Evolutionary conservation across 2,888 invertebrate species (phyloP), one percentile per base, ranked within the genome.

Genomic region (Scaptomyza flava): DNA sequence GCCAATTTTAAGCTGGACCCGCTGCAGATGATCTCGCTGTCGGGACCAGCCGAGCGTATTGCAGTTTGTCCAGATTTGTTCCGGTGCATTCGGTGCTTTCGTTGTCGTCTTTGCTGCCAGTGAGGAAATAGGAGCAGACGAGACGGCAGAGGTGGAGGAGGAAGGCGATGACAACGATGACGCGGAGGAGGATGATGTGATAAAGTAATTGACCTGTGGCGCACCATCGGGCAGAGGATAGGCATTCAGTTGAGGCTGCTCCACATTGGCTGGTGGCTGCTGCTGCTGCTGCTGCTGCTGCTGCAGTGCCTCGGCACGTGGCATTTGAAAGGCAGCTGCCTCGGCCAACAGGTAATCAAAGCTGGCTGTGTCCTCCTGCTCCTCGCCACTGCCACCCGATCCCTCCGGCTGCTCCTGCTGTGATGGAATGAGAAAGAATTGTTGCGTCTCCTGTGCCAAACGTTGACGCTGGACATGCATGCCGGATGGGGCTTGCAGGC

Each of bases 1-100:
- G 57, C 95, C 95, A 36, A 95, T 93, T 79, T 95, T 94, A 12
- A 97, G 93, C 89, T 97, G 96, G 6, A 97, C 95, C 66, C 97
- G 93, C 90, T 97, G 96, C 81, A 97, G 91, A 89, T 96, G 95
- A 85, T 97, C 97, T 68, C 96, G 94, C 89, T 96, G 96, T 81
- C 96, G 94, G 0, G 96, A 95, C 97, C 97, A 97, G 14, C 97
- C 97, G 33, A 97, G 93, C 0, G 97, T 96, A 83, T 96, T 96
- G 90, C 97, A 97, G 70, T 95, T 94, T 6, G 93, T 91, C 83
- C 93, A 92, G 23, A 82, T 75, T 61, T 91, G 84, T 14, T 91
- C 90, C 3, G 68, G 59, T 6, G 71, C 45, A 12, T 53, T 67
- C 6, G 72, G 53, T n/a, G 60, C 46, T 59, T 54, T 73, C 27